phyloP scores from a whole-genome alignment of 2,888 invertebrate species.

The Lepidocyrtoides sp. region DNA sequence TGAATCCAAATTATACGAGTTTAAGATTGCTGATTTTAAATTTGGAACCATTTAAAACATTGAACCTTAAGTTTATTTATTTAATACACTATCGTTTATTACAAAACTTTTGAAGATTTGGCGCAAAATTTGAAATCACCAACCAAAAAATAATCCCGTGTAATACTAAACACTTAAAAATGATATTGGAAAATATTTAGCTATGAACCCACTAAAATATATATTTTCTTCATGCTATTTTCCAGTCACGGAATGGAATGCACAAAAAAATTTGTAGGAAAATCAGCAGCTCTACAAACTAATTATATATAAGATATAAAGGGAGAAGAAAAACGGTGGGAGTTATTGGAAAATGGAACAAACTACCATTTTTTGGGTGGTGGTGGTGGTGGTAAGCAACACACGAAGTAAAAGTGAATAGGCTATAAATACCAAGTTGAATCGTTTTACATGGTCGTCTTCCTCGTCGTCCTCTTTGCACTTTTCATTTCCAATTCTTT shows the following conservation, averaged over 20 bases:
- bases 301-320: background rate
- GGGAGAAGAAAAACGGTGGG: background rate
- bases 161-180: background rate
- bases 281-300: too few relatives aligned
- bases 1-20: too few relatives aligned
- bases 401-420: background rate
- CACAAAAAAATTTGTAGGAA: too few relatives aligned
- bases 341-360: too few relatives aligned
- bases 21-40: too few relatives aligned
- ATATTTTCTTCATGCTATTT: background rate
- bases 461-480: too few relatives aligned
- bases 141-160: too few relatives aligned
- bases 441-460: background rate
- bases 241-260: background rate
- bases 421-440: background rate
- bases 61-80: too few relatives aligned
- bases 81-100: too few relatives aligned
- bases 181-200: background rate
- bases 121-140: too few relatives aligned
- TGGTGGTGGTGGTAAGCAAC: background rate
- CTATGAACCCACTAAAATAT: background rate
- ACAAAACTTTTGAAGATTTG: too few relatives aligned
- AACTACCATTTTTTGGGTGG: background rate
- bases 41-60: too few relatives aligned
- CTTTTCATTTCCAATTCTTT: background rate